Percentiles rank a stretch among this genome's conserved stretches.
phyloP scores from a whole-genome alignment of 2,888 invertebrate species.

The Doris montereyensis region DNA sequence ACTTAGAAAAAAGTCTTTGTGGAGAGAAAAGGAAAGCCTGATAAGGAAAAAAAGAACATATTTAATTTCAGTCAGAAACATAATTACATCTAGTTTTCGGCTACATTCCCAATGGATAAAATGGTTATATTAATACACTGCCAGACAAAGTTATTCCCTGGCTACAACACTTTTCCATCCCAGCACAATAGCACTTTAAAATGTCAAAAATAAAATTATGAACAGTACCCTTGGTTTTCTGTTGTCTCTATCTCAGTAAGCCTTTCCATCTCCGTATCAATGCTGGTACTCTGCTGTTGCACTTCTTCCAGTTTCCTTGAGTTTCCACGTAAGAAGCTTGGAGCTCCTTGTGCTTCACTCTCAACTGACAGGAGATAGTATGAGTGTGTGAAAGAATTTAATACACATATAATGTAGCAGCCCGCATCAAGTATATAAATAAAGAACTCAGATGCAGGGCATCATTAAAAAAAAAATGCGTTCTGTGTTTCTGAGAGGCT shows the following conservation, averaged over 20 bases:
- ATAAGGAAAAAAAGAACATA: no score
- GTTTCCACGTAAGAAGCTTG: slow-evolving; percentile 60
- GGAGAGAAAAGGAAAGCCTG: no score
- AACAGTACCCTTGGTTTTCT: slow-evolving; percentile 76
- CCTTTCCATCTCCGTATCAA: slow-evolving; percentile 73
- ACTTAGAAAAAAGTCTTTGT: no score
- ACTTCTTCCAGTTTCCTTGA: slow-evolving; percentile 73
- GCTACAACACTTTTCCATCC: neutral
- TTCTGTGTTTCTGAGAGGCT: no score
- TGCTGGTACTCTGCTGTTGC: slow-evolving; percentile 60
- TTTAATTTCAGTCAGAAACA: no score
- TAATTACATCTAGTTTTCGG: no score
- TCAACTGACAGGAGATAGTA: no score
- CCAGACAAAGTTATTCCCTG: neutral
- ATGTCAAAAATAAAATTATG: neutral
- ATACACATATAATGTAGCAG: no score
- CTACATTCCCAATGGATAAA: neutral
- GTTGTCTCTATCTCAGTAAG: slow-evolving; percentile 74
- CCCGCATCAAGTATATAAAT: no score
- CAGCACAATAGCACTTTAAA: neutral
- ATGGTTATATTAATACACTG: neutral
- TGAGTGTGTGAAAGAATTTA: no score
- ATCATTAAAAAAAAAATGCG: no score
- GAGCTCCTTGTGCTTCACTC: slow-evolving; percentile 60
- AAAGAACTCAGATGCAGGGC: no score